phyloP scores from a whole-genome alignment of 1,140 invertebrate species.

The Aphaenogaster ashmeadi region DNA sequence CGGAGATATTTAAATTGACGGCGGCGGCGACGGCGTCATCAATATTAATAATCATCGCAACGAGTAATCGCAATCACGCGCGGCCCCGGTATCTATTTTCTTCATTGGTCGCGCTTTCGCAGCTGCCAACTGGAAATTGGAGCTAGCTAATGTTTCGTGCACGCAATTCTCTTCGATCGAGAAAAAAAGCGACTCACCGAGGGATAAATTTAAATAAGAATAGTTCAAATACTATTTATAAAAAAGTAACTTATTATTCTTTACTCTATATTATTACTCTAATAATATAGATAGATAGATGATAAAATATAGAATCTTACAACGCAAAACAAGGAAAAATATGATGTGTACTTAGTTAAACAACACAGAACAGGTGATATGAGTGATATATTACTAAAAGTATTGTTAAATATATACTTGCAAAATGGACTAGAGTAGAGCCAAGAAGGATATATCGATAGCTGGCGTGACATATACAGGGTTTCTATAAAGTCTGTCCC shows the following conservation, averaged over 20 bases:
- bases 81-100: slow-evolving; percentile 23
- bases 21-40: slow-evolving; percentile 33
- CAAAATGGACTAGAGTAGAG: not conserved
- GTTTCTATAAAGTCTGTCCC: too few species aligned
- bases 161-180: not conserved
- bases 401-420: not conserved
- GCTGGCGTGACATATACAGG: not conserved
- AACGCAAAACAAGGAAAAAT: not conserved
- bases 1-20: slow-evolving; percentile 32
- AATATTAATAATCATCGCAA: slow-evolving; percentile 56
- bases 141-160: not conserved
- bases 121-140: not conserved
- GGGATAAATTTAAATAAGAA: not conserved
- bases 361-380: not conserved
- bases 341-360: not conserved
- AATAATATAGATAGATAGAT: not conserved
- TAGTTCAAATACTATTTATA: not conserved
- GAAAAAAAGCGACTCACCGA: not conserved
- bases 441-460: not conserved
- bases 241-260: not conserved
- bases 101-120: slow-evolving; percentile 4
- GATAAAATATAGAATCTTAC: not conserved
- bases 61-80: slow-evolving; percentile 25
- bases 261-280: not conserved
- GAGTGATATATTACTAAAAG: not conserved